phyloP scores from a whole-genome alignment of 2,888 invertebrate species.

The Caprella mutica region DNA sequence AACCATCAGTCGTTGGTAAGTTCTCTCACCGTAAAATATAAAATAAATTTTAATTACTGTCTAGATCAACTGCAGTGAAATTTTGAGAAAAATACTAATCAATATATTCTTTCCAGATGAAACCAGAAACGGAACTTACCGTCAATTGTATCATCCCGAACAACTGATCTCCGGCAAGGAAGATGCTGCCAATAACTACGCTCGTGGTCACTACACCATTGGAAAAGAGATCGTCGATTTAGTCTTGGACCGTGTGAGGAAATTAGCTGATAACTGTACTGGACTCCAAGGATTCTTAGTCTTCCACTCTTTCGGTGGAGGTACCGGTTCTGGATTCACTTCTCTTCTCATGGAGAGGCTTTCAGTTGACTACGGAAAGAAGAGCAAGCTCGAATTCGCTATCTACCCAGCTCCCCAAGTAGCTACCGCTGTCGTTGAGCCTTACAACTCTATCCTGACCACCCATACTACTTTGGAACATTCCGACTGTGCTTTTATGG shows the following conservation, averaged over 20 bases:
- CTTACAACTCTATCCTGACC: conserved; percentile 90
- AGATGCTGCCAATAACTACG: conserved; percentile 44
- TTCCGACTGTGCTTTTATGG: conserved; percentile 46
- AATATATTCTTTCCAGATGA: too few species aligned
- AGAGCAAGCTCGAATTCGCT: conserved; percentile 87
- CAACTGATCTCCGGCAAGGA: conserved; percentile 47
- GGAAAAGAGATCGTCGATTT: conserved; percentile 61
- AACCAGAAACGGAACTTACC: conserved; percentile 43
- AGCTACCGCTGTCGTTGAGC: conserved; percentile 63
- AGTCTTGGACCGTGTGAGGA: conserved; percentile 62
- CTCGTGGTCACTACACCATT: conserved; percentile 58
- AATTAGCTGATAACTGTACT: conserved; percentile 67
- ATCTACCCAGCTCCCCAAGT: conserved; percentile 85
- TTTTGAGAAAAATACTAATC: too few species aligned
- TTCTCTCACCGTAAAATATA: background rate
- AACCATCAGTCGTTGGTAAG: conserved; percentile 58
- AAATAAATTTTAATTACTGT: background rate
- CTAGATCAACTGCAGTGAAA: background rate
- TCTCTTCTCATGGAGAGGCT: conserved; percentile 93
- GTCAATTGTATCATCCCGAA: conserved; percentile 47
- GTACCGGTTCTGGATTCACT: conserved; percentile 91
- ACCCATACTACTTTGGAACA: conserved; percentile 66
- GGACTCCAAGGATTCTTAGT: conserved; percentile 59
- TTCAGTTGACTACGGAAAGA: conserved; percentile 92
- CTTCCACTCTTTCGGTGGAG: conserved; percentile 83